Evolutionary conservation across 2,113 vertebrate species (phyloP).

Genomic region (Lepisosteus oculatus): DNA sequence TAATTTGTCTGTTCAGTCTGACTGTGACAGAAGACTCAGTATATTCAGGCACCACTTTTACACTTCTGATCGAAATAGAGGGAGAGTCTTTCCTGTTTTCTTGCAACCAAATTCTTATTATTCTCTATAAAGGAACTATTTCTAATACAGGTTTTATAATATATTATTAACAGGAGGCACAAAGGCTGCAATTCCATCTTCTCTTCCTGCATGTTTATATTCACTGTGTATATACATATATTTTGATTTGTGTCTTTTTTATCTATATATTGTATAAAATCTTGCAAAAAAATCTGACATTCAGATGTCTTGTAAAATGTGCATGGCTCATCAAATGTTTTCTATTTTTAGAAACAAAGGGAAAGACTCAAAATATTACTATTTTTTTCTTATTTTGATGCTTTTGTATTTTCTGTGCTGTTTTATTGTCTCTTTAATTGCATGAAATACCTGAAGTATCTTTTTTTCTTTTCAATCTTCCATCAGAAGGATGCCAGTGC

Average conservation of each 20-base stretch:
- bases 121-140: too few species aligned
- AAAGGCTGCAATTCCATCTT: constrained; percentile 66
- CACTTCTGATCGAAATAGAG: too few species aligned
- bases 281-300: constrained; percentile 1
- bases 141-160: neutral
- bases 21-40: too few species aligned
- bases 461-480: neutral
- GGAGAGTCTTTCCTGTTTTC: too few species aligned
- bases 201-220: constrained; percentile 12
- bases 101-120: too few species aligned
- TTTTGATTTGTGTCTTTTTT: constrained; percentile 5
- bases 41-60: too few species aligned
- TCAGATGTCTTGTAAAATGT: neutral
- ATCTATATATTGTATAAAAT: neutral
- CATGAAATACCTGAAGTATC: neutral
- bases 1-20: too few species aligned
- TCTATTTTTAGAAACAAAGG: neutral
- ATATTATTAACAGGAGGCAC: constrained; percentile 38
- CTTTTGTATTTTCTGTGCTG: neutral
- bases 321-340: neutral
- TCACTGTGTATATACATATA: constrained; percentile 2
- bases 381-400: neutral
- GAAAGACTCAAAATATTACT: neutral
- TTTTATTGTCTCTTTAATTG: neutral
- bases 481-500: neutral